Conservation (phyloP, 2,888 invertebrate genomes). For the Folsomia candida region DNA sequence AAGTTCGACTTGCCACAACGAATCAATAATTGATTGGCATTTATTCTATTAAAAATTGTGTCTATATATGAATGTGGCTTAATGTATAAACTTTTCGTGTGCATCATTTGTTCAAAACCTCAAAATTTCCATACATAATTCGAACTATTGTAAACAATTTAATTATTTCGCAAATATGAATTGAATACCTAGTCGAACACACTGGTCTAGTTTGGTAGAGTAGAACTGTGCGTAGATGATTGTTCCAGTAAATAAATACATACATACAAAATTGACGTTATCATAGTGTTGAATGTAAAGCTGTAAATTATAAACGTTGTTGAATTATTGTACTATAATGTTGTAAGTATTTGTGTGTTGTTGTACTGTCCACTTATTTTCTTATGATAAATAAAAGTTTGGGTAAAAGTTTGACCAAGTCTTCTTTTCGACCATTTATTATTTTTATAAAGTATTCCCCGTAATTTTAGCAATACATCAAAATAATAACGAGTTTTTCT, state of each 20-base stretch:
- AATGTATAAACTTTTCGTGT: too few species aligned
- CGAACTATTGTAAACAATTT: too few species aligned
- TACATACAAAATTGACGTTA: not conserved
- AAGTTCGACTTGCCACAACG: not conserved
- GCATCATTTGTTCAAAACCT: too few species aligned
- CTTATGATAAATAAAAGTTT: not conserved
- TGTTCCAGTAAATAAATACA: not conserved
- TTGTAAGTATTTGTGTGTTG: not conserved
- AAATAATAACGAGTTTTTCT: not conserved
- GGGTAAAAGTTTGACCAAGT: not conserved
- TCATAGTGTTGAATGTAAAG: not conserved
- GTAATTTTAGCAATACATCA: not conserved
- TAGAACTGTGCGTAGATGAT: too few species aligned
- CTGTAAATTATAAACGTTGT: not conserved
- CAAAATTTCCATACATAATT: too few species aligned
- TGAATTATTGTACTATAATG: not conserved
- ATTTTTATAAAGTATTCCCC: not conserved
- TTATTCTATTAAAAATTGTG: too few species aligned
- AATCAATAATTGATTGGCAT: too few species aligned
- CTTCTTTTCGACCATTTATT: not conserved
- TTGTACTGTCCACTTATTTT: not conserved
- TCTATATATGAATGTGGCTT: too few species aligned
- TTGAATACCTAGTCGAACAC: too few species aligned
- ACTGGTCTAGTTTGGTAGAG: too few species aligned
- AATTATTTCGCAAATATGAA: too few species aligned